Evolutionary conservation across 2,888 invertebrate genomes (phyloP).

Genomic region (Lutraria lutraria): DNA sequence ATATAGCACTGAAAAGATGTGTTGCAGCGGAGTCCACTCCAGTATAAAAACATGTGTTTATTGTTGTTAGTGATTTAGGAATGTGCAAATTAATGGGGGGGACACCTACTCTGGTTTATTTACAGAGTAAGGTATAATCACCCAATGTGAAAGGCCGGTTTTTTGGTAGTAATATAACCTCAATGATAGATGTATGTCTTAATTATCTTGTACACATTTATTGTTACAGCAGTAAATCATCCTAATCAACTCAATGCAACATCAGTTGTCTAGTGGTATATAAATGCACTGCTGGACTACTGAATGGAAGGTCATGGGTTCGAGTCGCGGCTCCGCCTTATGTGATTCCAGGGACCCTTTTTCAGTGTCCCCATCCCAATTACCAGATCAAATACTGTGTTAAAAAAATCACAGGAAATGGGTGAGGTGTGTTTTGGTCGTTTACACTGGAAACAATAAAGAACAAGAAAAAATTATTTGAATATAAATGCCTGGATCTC

Average conservation of each 20-base stretch:
- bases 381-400: too few species aligned
- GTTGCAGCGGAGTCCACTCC: neutral
- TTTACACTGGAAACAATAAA: too few species aligned
- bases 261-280: neutral
- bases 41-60: conserved; percentile 22
- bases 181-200: neutral
- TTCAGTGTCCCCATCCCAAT: too few species aligned
- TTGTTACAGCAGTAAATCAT: neutral
- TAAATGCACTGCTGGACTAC: too few species aligned
- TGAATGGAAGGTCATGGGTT: too few species aligned
- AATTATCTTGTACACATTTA: neutral
- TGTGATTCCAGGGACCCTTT: too few species aligned
- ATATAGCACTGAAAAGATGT: neutral
- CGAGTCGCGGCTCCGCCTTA: too few species aligned
- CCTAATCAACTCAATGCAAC: neutral
- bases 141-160: conserved; percentile 2
- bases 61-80: conserved; percentile 15
- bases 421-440: too few species aligned
- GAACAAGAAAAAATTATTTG: too few species aligned
- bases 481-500: too few species aligned
- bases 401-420: too few species aligned
- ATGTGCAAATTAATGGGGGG: conserved; percentile 19
- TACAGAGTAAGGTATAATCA: neutral
- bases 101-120: conserved; percentile 7
- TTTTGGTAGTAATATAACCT: neutral